A percentile compares a stretch with the other conserved stretches of the same genome.
Conservation (phyloP, 2,113 vertebrate species). For the Steatornis caripensis region DNA sequence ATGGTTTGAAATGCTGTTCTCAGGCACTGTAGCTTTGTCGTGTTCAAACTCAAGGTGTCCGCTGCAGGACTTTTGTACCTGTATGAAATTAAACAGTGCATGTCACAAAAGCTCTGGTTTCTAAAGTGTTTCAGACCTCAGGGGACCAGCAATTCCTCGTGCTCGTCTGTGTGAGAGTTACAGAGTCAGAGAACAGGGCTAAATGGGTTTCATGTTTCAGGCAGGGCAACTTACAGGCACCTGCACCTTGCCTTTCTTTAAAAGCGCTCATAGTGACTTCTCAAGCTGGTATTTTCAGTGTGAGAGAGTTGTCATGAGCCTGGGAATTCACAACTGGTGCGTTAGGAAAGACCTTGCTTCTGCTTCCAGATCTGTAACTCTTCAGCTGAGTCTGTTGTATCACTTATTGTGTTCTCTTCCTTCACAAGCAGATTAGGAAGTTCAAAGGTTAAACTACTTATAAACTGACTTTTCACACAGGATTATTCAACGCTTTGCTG, state of each 20-base stretch:
- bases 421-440: neutral
- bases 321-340: neutral
- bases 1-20: neutral
- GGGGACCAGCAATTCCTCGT: neutral
- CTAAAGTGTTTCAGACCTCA: neutral
- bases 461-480: slow-evolving; percentile 11
- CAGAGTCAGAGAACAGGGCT: neutral
- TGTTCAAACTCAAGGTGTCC: neutral
- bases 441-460: slow-evolving; percentile 32
- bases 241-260: neutral
- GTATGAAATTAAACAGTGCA: neutral
- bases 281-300: neutral
- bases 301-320: neutral
- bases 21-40: neutral
- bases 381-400: neutral
- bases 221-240: neutral
- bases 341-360: neutral
- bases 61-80: neutral
- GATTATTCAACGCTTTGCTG: neutral
- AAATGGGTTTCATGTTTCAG: neutral
- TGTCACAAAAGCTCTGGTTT: neutral
- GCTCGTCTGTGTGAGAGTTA: neutral
- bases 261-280: neutral
- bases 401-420: neutral
- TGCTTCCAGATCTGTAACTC: neutral